Evolutionary conservation across 1,140 invertebrate genomes (phyloP).

Genomic region (Diprion similis): DNA sequence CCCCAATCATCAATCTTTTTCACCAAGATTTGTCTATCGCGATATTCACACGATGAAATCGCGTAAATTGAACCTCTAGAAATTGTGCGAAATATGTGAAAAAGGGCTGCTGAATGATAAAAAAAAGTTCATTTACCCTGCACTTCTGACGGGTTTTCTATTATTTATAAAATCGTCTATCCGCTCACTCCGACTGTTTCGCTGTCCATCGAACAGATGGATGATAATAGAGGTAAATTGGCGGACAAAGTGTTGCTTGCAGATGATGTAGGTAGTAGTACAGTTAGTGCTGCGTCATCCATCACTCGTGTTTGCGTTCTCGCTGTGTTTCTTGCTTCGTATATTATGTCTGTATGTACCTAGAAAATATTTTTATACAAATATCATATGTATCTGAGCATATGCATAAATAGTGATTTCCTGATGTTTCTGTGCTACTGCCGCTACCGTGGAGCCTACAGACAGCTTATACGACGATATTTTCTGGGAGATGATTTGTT

Average conservation of each 20-base stretch:
- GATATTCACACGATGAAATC: background rate
- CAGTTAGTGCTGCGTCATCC: background rate
- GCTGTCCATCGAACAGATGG: background rate
- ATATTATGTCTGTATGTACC: background rate
- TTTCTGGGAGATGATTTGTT: background rate
- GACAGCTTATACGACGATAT: background rate
- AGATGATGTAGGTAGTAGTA: background rate
- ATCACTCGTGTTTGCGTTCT: background rate
- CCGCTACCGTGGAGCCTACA: too few species aligned
- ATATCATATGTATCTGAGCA: background rate
- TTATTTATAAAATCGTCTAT: background rate
- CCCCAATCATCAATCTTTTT: background rate
- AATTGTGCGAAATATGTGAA: background rate
- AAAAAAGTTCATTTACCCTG: background rate
- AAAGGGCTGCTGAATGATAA: background rate
- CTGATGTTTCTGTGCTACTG: background rate
- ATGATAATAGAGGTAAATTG: slow-evolving; percentile 6
- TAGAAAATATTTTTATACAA: background rate
- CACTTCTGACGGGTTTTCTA: background rate
- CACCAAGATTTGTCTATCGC: background rate
- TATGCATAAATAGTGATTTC: slow-evolving; percentile 2
- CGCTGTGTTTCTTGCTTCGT: too few species aligned
- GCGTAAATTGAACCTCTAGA: too few species aligned
- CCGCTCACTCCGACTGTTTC: background rate
- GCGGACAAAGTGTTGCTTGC: slow-evolving; percentile 6